Base-by-base conservation (phyloP, 1,140 invertebrate species). In the Leptinotarsa lineolata region DNA sequence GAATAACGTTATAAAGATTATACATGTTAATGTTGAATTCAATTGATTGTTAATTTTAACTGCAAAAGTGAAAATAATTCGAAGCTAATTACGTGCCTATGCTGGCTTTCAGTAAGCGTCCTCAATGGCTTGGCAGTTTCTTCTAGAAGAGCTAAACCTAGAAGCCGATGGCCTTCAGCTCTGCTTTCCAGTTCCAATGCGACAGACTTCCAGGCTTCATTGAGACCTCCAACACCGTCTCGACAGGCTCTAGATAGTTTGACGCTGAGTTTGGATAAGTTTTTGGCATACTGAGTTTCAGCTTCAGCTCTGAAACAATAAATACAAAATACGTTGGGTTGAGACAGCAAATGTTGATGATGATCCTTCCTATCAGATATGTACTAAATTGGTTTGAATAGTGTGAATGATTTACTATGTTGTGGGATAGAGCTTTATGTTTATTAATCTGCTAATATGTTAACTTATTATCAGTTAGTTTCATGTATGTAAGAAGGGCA, bases 81-180 rank as follows among this genome's bases (percentile, higher is more conserved):
- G 11, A 39, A 11, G n/a, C n/a, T 48, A 30, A 67, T 12, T 20
- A 21, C 45, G 44, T 59, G 74, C 76, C 76, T 94, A 78, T 93
- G 89, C 81, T 96, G 94, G 77, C 86, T 88, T 75, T 92, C 91
- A 11, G 90, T 87, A 24, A 91, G 85, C 61, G 85, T 85, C 84
- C 93, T 93, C 74, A 97, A 87, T 61, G 96, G 96, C 86, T 96
- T 96, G 13, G 94, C 93, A 60, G 97, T 89, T 83, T 97, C 95
- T 78, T 97, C 96, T 68, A 90, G 86, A 6, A 98, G 85, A 18
- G 93, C 89, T 70, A 88, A 88, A 69, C 93, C 77, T 58, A 81
- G 80, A 78, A 87, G 90, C 87, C 92, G 91, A 85, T 97, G 95
- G 54, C 94, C 90, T 82, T 97, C 95, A 22, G 94, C 93, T 80